A percentile compares a stretch with the other conserved stretches of the same genome.
Conservation (phyloP, 2,113 vertebrate genomes). For the Herpailurus yagouaroundi region DNA sequence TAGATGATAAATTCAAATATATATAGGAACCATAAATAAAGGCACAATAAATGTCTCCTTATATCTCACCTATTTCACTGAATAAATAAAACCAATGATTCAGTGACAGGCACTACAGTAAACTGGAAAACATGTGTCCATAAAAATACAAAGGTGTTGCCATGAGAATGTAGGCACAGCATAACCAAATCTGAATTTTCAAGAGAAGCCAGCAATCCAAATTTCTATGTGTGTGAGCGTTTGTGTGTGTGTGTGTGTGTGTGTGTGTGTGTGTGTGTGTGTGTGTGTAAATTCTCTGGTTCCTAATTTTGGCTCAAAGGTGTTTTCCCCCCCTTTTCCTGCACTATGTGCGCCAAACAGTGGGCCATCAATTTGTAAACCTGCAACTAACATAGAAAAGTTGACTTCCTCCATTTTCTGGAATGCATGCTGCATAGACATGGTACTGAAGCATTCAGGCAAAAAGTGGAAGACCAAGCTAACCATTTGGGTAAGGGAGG, state of each 20-base stretch:
- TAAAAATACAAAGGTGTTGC: background rate
- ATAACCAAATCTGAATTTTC: background rate
- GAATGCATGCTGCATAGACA: background rate
- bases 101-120: background rate
- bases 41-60: slow-evolving; percentile 31
- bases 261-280: background rate
- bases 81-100: background rate
- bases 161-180: background rate
- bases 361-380: background rate
- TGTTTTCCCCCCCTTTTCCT: background rate
- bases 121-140: background rate
- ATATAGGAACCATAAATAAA: background rate
- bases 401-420: background rate
- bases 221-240: background rate
- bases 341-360: background rate
- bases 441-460: background rate
- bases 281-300: background rate
- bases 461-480: background rate
- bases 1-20: background rate
- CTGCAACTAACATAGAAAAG: background rate
- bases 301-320: background rate
- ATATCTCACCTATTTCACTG: background rate
- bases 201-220: background rate
- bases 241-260: background rate
- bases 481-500: background rate